These are phyloP conservation scores for Ciona savignyi DNA, from an alignment of 23 tunicate species.

Conservation along the genomic window DNA sequence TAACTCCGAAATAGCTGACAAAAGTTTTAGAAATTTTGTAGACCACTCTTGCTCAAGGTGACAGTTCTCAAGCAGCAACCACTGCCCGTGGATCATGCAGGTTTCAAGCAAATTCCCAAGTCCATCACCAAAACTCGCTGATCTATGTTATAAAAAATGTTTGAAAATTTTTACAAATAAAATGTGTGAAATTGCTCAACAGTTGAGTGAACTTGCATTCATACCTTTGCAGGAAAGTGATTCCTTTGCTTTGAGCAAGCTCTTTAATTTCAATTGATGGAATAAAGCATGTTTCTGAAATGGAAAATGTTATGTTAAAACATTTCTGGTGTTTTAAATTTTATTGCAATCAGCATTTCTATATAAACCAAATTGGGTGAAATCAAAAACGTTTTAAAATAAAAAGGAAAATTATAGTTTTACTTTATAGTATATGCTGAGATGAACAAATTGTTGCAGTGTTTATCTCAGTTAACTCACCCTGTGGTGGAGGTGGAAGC, in stretches of 20 bases:
- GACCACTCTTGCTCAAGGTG: conserved; percentile 44
- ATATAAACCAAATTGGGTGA: no score
- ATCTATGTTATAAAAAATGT: conserved; percentile 14
- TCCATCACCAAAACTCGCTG: conserved; percentile 39
- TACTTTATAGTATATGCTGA: no score
- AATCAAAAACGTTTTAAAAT: no score
- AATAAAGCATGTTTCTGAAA: conserved; percentile 15
- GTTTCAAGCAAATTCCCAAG: conserved; percentile 38
- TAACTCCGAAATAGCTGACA: not conserved
- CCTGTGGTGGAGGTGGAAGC: not conserved
- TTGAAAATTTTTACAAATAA: not conserved
- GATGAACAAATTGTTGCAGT: no score
- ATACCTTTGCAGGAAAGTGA: conserved; percentile 20
- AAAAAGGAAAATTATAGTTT: no score
- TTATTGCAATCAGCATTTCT: no score
- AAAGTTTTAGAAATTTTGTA: conserved; percentile 24
- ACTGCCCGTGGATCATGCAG: conserved; percentile 68
- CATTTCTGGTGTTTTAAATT: no score
- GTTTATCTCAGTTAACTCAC: not conserved
- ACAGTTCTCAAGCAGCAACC: conserved; percentile 71
- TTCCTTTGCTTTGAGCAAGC: conserved; percentile 5
- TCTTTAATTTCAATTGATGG: conserved; percentile 12
- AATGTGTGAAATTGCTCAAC: no score
- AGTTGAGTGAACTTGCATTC: not conserved
- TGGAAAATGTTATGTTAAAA: no score